Evolutionary conservation across 2,888 invertebrate genomes (phyloP), one percentile per base, ranked within the genome.

Genomic region (Amaurobius ferox): DNA sequence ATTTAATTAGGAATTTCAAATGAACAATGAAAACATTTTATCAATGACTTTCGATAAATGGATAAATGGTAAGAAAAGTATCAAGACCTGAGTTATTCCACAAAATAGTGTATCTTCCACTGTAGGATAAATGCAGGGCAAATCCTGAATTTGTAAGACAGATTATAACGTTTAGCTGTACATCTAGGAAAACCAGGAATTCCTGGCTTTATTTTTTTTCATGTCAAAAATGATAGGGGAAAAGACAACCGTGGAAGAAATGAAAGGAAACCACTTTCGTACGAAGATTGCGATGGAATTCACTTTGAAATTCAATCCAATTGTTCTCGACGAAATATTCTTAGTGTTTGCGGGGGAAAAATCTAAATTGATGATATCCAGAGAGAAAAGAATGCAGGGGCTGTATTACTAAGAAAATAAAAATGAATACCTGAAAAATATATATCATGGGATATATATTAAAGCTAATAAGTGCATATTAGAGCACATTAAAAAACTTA

Each of bases 221-320:
- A 64, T 64, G 64, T 64, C 29, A 30, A 30, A n/a, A 64, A 30
- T 13, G 13, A 29, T 13, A 64, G 13, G 7, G 28, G 13, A 28
- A 64, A 64, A 16, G 28, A 29, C 64, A 64, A 29, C 64, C 28
- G 11, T 29, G 64, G 16, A 29, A 64, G 29, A 64, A 13, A n/a
- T 11, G 13, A 29, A 30, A 30, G 30, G 29, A 64, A 64, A 64
- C 9, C 30, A 30, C 16, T 30, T 64, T 64, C 30, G 16, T 64
- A 29, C 16, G 0, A 30, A 64, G 19, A 64, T 29, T 64, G 30
- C n/a, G 30, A 29, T 16, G 44, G 44, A 44, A 44, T 44, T 44
- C n/a, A 1, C 11, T 29, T 29, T 64, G 64, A 64, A 64, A 64
- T 64, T 64, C 30, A 64, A 64, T 64, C 64, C 64, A 64, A 64